Evolutionary conservation across 1,140 invertebrate species (phyloP).

Genomic region (Olivierus martensii): DNA sequence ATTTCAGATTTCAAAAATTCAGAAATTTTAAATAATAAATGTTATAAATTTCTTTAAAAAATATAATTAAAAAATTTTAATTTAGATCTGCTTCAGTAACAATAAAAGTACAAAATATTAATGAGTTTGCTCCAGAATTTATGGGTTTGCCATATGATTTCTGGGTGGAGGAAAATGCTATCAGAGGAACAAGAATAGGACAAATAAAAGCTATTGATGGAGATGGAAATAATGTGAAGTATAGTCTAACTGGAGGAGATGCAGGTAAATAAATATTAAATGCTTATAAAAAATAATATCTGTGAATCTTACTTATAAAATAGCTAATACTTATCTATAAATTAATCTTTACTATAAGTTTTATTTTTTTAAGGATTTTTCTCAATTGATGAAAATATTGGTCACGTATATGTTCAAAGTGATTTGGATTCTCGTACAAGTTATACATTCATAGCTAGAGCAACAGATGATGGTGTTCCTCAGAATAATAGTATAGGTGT

Average conservation of each 20-base stretch:
- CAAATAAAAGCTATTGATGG: conserved; percentile 43
- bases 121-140: conserved; percentile 52
- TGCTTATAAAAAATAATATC: too few relatives aligned
- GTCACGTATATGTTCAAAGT: conserved; percentile 22
- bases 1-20: too few relatives aligned
- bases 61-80: too few relatives aligned
- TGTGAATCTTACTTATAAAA: too few relatives aligned
- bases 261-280: conserved; percentile 16
- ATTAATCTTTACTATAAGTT: too few relatives aligned
- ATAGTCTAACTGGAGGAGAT: conserved; percentile 28
- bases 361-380: conserved; percentile 19
- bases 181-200: conserved; percentile 68
- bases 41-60: too few relatives aligned
- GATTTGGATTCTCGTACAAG: conserved; percentile 26
- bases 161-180: conserved; percentile 69
- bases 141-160: conserved; percentile 77
- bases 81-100: conserved; percentile 28
- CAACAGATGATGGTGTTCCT: conserved; percentile 31
- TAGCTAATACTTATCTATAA: too few relatives aligned
- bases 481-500: conserved; percentile 24
- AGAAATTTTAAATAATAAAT: too few relatives aligned
- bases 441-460: conserved; percentile 29
- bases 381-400: conserved; percentile 21
- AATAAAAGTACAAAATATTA: conserved; percentile 34
- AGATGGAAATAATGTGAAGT: conserved; percentile 31